Evolutionary conservation across 2,888 invertebrate genomes (phyloP).

Genomic region (Perizoma flavofasciatum): DNA sequence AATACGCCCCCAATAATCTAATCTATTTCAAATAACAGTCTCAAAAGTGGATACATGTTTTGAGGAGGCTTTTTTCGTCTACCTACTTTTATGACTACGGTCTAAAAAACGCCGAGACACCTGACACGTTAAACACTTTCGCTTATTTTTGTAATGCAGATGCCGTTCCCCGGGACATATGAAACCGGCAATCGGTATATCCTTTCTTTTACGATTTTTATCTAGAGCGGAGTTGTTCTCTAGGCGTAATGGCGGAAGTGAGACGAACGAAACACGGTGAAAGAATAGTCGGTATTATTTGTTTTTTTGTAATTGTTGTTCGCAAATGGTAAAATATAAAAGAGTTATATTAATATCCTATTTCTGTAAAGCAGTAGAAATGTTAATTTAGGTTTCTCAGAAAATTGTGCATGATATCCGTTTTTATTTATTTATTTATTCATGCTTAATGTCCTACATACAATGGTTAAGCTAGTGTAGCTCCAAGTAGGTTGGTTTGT

Average conservation of each 20-base stretch:
- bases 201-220: slow-evolving; percentile 36
- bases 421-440: too few relatives aligned
- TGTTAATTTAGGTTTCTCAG: too few relatives aligned
- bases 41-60: too few relatives aligned
- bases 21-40: too few relatives aligned
- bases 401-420: background rate
- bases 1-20: too few relatives aligned
- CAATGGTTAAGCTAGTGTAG: too few relatives aligned
- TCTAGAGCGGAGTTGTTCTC: slow-evolving; percentile 40
- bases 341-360: too few relatives aligned
- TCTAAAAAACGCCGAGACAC: slow-evolving; percentile 29
- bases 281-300: slow-evolving; percentile 5
- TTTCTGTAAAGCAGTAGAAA: too few relatives aligned
- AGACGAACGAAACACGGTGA: slow-evolving; percentile 13
- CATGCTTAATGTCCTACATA: too few relatives aligned
- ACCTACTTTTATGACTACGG: too few relatives aligned
- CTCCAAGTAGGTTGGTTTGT: too few relatives aligned
- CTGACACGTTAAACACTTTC: slow-evolving; percentile 45
- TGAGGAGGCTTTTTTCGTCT: too few relatives aligned
- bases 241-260: slow-evolving; percentile 42
- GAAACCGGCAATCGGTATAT: slow-evolving; percentile 38
- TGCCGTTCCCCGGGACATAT: slow-evolving; percentile 44
- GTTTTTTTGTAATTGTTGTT: slow-evolving; percentile 19
- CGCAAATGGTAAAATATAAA: background rate
- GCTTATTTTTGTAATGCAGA: slow-evolving; percentile 42